Evolutionary conservation across 2,888 invertebrate genomes (phyloP), one percentile per base, ranked within the genome.

Genomic region (Cheilosia grossa): DNA sequence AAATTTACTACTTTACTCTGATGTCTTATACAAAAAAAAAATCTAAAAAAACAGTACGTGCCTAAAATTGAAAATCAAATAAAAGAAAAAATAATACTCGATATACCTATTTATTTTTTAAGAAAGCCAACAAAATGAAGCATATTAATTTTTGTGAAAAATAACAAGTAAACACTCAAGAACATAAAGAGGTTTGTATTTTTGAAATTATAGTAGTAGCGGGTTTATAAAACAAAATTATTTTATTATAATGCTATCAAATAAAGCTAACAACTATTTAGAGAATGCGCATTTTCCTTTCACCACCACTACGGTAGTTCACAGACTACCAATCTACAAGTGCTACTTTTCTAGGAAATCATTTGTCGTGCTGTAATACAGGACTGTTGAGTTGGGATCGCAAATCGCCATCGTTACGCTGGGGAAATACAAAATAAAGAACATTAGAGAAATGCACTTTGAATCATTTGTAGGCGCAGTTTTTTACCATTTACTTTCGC

Each of bases 351-450:
- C 86, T 1, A 75, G 7, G 17, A 91, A 87, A 72, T 90, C 91
- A 88, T 90, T 86, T 17, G 88, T 87, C 72, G 92, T 88, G 91
- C 93, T 89, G 91, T 94, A 92, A 87, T 92, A 93, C 9, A 93
- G 90, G 74, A 92, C 91, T 2, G 92, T 93, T 5, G 92, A 92
- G 59, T 92, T 92, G 3, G 92, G 88, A 80, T 92, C 92, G 9
- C 92, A 91, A 24, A 93, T 89, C 9, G 91, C 93, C n/a, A 93
- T 75, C 42, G 89, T 87, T 82, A 87, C 73, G 56, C 89, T 88
- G 66, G 17, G 53, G 40, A 21, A 19, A 17, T 15, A 21, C n/a
- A 47, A 42, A 15, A 44, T 44, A n/a, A 17, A 17, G 0, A 17
- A 44, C n/a, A n/a, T n/a, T n/a, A n/a, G n/a, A n/a, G n/a, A n/a